Base-by-base conservation (phyloP, 2,797 vertebrate species). In the Acomys russatus region DNA sequence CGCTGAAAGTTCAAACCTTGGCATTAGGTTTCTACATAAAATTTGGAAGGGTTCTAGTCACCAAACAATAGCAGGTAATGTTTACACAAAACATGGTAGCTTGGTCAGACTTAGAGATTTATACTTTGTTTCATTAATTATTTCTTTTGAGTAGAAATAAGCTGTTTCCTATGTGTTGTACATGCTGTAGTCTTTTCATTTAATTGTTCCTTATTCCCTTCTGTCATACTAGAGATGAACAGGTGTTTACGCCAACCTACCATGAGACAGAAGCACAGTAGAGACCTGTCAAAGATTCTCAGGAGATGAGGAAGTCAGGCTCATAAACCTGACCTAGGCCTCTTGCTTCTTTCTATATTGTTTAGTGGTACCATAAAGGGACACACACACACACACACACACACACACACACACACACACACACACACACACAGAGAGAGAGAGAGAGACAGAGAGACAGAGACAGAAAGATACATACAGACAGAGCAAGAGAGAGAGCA, bases 111-210 rank as follows among this genome's bases (percentile, higher is more conserved):
- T 56, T 73, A 22, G 51, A 73, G 68, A 86, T 73, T 59, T 61
- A n/a, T 30, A 14, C 35, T 64, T 87, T 94, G 12, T 63, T 79
- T 33, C 35, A 76, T 77, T 88, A 79, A 63, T 92, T 70, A 88
- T 84, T 94, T 12, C 15, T 95, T 94, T 88, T 51, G 33, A 70
- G 30, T 56, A 35, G 38, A 74, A 70, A 88, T 23, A 11, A 4
- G 70, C 80, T 82, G 64, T 84, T 83, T 92, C 74, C 54, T 61
- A 80, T 64, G 56, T 68, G 54, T 18, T 51, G 33, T 8, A 25
- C 38, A 54, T 20, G 6, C 35, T 15, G 33, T 25, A 12, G 18
- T 66, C 74, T 71, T 61, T 70, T 22, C 64, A 44, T 64, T 30
- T 20, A 74, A 56, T 77, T 61, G 1, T 54, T 66, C 8, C 56